phyloP scores from a whole-genome alignment of 2,888 invertebrate genomes.

The Nymphalis urticae region DNA sequence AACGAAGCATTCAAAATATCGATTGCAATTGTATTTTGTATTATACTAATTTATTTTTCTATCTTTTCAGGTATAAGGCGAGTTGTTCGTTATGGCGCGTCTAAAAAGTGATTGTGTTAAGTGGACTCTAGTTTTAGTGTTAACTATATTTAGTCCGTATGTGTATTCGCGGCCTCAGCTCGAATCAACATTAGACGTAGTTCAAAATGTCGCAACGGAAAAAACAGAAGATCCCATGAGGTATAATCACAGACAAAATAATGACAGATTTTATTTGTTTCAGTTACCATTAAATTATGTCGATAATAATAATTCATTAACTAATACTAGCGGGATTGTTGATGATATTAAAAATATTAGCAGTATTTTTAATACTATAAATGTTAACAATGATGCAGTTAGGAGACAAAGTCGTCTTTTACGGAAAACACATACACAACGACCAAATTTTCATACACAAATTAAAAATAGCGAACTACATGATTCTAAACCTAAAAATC shows the following conservation, averaged over 20 bases:
- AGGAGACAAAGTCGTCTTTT: conserved; percentile 25
- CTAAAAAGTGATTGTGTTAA: conserved; percentile 69
- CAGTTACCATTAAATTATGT: conserved; percentile 30
- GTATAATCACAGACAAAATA: conserved; percentile 62
- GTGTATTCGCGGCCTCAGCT: conserved; percentile 71
- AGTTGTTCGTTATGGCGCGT: conserved; percentile 63
- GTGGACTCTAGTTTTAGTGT: conserved; percentile 74
- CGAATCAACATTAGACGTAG: conserved; percentile 37
- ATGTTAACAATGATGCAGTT: conserved; percentile 7
- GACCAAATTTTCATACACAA: conserved; percentile 18
- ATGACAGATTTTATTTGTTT: conserved; percentile 15
- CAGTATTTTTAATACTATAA: background rate
- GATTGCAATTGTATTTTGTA: background rate
- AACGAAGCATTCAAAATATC: background rate
- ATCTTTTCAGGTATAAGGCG: conserved; percentile 69
- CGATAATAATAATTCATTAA: conserved; percentile 19
- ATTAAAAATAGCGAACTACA: conserved; percentile 2
- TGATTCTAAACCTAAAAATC: conserved; percentile 7
- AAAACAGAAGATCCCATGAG: conserved; percentile 63
- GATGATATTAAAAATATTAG: conserved; percentile 13
- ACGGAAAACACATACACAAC: conserved; percentile 30
- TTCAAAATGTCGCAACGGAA: conserved; percentile 50
- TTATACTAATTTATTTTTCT: conserved; percentile 19
- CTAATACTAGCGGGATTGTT: background rate
- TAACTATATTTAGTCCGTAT: conserved; percentile 62